Base-by-base conservation (phyloP, 1,140 invertebrate species). In the Oryctes rhinoceros region DNA sequence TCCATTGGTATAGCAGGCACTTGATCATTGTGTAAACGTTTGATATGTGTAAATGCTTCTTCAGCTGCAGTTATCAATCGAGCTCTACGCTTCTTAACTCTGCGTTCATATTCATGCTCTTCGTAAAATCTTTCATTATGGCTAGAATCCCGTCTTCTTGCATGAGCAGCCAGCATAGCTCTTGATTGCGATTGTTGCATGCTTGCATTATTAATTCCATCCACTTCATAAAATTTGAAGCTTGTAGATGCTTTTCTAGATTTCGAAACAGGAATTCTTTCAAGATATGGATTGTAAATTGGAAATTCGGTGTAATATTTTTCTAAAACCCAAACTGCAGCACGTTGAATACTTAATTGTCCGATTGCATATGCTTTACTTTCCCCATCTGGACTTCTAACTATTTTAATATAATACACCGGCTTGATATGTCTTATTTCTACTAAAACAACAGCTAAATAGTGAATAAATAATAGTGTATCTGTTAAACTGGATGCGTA, bases 61-160 rank as follows among this genome's bases (percentile, higher is more conserved):
- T 67, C 65, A 24, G 65, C 65, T 15, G 65, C 65, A 30, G 65
- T 67, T 67, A 67, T 67, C 18, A 67, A 24, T 67, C 95, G 91
- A 3, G 97, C 96, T 84, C 93, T 91, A 0, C 98, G 89, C 87
- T 99, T 99, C 79, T 95, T 91, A 18, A 99, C 96, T 71, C 98
- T 90, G 74, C 97, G 90, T 83, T 98, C 97, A 86, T 98, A 98
- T 88, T 99, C 98, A 86, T 98, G 95, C 88, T 99, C 97, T 88
- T 99, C 97, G 87, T 99, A 98, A 87, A 99, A 99, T 18, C 97
- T 90, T 88, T 99, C 98, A 88, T 99, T 99, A 88, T 99, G 97
- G 84, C 96, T 95, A 5, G 93, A 93, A 84, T 97, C 91, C 30
- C 96, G 91, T 18, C 96, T 90, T 6, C 93, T 87, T 0, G 93